Conservation (phyloP, 2,113 vertebrate genomes). For the Amia ocellicauda region DNA sequence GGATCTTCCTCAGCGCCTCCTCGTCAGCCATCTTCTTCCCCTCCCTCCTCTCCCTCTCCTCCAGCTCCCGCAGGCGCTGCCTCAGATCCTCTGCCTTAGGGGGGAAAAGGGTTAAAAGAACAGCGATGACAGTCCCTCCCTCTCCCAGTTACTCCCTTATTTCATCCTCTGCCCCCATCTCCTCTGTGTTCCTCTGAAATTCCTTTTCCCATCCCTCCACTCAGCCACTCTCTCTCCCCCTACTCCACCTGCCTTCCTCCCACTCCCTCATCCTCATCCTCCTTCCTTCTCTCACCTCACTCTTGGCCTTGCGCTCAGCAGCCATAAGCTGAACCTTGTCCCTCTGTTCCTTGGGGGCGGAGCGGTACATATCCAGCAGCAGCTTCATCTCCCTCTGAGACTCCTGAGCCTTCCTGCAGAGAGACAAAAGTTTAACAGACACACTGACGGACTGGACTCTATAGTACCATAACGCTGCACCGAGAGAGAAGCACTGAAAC, state of each 20-base stretch:
- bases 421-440: neutral
- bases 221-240: no score
- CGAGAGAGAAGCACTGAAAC: no score
- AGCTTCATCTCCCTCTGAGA: slow-evolving; percentile 97
- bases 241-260: no score
- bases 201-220: neutral
- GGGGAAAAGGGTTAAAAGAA: slow-evolving; percentile 10
- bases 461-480: no score
- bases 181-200: no score
- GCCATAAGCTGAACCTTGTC: slow-evolving; percentile 98
- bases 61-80: slow-evolving; percentile 84
- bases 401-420: slow-evolving; percentile 87
- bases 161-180: neutral
- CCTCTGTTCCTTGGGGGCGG: slow-evolving; percentile 93
- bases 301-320: slow-evolving; percentile 92
- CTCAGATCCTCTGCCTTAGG: slow-evolving; percentile 87
- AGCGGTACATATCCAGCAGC: slow-evolving; percentile 93
- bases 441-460: neutral
- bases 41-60: slow-evolving; percentile 91
- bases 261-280: no score
- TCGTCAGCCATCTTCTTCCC: slow-evolving; percentile 97
- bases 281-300: slow-evolving; percentile 85
- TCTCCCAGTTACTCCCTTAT: neutral
- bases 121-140: no score
- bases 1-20: slow-evolving; percentile 88